Evolutionary conservation across 1,140 invertebrate genomes (phyloP).

Genomic region (Formica selysi): DNA sequence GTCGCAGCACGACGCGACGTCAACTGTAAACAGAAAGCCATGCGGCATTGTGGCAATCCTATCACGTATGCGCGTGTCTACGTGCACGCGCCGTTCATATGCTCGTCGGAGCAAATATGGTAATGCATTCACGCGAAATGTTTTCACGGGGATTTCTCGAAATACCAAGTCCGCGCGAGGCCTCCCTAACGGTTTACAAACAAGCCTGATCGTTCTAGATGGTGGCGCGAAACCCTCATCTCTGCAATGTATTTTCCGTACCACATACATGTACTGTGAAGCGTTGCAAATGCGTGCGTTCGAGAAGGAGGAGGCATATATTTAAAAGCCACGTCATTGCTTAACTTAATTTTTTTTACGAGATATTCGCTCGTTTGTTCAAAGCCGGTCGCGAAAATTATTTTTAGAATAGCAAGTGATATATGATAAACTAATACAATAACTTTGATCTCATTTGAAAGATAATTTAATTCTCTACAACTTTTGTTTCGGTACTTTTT

Average conservation of each 20-base stretch:
- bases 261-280: not conserved
- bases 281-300: constrained; percentile 10
- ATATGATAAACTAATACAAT: not conserved
- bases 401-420: not conserved
- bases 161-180: constrained; percentile 60
- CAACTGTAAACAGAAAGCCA: constrained; percentile 69
- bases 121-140: constrained; percentile 76
- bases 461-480: too few species aligned
- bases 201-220: constrained; percentile 63
- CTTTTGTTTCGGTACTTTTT: too few species aligned
- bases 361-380: not conserved
- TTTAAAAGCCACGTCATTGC: not conserved
- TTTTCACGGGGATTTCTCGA: constrained; percentile 74
- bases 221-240: constrained; percentile 56
- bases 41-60: constrained; percentile 68
- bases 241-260: constrained; percentile 11
- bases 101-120: constrained; percentile 74
- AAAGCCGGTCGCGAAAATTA: not conserved
- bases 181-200: constrained; percentile 67
- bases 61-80: constrained; percentile 76
- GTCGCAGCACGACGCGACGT: constrained; percentile 52
- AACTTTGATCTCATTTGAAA: too few species aligned
- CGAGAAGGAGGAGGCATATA: not conserved
- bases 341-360: constrained; percentile 5
- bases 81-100: constrained; percentile 70